Percentiles rank a stretch among this genome's conserved stretches.
These are phyloP conservation scores for Ephestia elutella DNA, from an alignment of 1,140 invertebrate genomes.

Conservation along the genomic window DNA sequence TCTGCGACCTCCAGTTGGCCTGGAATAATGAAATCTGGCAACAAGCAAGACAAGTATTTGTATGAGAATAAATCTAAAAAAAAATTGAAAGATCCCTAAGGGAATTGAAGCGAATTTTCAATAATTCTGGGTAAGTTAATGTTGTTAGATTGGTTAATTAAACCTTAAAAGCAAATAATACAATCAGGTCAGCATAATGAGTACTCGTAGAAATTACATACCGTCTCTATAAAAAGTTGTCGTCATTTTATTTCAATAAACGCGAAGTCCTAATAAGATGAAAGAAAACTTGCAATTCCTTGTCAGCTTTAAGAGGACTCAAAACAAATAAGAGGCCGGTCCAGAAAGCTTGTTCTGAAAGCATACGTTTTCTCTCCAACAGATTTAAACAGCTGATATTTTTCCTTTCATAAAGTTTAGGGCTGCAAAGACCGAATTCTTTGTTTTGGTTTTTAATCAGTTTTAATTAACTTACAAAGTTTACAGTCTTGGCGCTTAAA, in stretches of 20 bases:
- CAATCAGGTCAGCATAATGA: too few species aligned
- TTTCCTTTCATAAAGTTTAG: not conserved
- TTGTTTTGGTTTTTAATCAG: not conserved
- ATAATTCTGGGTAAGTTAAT: too few species aligned
- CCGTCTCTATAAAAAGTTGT: not conserved
- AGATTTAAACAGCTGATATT: not conserved
- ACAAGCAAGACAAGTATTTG: too few species aligned
- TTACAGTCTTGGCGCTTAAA: not conserved
- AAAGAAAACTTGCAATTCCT: conserved; percentile 25
- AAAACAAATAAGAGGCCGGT: conserved; percentile 19
- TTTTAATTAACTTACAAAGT: not conserved
- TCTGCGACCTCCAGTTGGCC: too few species aligned
- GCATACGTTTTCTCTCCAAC: not conserved
- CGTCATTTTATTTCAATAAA: conserved; percentile 11
- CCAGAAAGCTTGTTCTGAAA: not conserved
- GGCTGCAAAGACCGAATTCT: not conserved
- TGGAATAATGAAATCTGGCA: too few species aligned
- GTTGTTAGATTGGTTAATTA: too few species aligned
- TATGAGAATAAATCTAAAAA: too few species aligned
- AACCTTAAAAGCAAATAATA: too few species aligned
- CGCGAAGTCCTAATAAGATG: conserved; percentile 18
- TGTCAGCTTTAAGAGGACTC: conserved; percentile 17
- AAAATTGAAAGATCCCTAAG: too few species aligned
- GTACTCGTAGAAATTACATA: too few species aligned
- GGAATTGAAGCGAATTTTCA: too few species aligned